phyloP scores from a whole-genome alignment of 2,888 invertebrate genomes.

The Eurytoma californica region DNA sequence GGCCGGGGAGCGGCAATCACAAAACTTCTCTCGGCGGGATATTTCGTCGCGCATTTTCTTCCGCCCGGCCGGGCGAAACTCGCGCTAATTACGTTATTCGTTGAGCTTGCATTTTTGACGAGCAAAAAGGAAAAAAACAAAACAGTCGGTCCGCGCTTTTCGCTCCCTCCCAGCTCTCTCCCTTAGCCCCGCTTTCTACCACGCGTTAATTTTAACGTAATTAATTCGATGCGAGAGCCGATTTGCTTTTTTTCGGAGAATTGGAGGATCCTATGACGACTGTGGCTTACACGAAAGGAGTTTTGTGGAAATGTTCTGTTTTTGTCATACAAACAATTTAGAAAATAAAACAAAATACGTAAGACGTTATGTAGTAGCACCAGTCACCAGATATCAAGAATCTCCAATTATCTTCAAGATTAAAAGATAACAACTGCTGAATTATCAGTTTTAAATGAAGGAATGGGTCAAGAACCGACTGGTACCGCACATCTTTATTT shows the following conservation, averaged over 20 bases:
- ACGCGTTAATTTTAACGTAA: slow-evolving; percentile 10
- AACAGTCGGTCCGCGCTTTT: neutral
- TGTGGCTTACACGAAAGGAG: too few species aligned
- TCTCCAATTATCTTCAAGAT: too few species aligned
- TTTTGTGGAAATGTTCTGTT: too few species aligned
- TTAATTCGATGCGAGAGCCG: slow-evolving; percentile 9
- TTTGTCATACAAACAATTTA: too few species aligned
- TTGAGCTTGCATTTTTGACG: slow-evolving; percentile 44
- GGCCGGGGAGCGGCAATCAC: slow-evolving; percentile 51
- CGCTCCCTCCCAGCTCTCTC: neutral
- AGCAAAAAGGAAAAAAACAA: slow-evolving; percentile 25
- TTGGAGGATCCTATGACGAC: too few species aligned
- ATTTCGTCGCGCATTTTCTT: slow-evolving; percentile 35
- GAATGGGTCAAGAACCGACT: too few species aligned
- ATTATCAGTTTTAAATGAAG: too few species aligned
- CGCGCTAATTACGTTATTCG: slow-evolving; percentile 45
- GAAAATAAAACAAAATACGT: too few species aligned
- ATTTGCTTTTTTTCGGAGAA: neutral
- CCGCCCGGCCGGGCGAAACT: slow-evolving; percentile 38
- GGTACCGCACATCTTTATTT: too few species aligned
- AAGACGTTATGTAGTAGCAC: too few species aligned
- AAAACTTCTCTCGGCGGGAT: slow-evolving; percentile 37
- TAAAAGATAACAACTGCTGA: too few species aligned
- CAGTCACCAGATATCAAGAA: too few species aligned
- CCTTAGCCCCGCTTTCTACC: neutral